A percentile compares a stretch with the other conserved stretches of the same genome.
Evolutionary conservation across 92 coral and sea anemone genomes (phyloP).

Genomic region (Porites rus): DNA sequence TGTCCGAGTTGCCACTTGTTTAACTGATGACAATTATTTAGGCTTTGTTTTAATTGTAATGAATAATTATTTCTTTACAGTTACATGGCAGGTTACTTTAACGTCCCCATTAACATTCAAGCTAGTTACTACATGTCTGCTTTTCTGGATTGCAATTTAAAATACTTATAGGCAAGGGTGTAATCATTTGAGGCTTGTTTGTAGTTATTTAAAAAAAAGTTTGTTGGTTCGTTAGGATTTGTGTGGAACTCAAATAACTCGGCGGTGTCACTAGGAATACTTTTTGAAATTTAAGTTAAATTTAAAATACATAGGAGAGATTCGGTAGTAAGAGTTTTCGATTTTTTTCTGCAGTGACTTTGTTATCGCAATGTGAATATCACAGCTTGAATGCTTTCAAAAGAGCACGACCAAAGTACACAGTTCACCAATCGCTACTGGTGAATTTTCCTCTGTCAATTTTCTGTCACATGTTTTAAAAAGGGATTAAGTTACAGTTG

Average conservation of each 20-base stretch:
- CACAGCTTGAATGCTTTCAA: slow-evolving; percentile 1
- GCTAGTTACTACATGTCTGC: not conserved
- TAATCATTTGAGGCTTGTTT: slow-evolving; percentile 5
- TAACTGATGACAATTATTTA: not conserved
- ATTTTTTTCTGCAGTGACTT: not conserved
- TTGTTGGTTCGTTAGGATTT: not conserved
- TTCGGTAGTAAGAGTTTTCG: not conserved
- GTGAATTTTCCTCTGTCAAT: not conserved
- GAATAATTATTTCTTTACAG: slow-evolving; percentile 6
- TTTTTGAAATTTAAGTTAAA: not conserved
- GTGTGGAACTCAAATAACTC: not conserved
- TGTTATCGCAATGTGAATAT: not conserved
- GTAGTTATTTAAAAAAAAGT: not conserved
- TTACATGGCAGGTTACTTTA: not conserved
- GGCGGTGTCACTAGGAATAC: not conserved
- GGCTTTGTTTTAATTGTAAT: slow-evolving; percentile 15
- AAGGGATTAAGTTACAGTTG: not conserved
- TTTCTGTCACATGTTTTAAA: not conserved
- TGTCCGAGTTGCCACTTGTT: not conserved
- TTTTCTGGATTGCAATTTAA: not conserved
- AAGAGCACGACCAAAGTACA: not conserved
- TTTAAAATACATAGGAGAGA: not conserved
- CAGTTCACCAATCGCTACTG: not conserved
- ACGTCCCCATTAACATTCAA: not conserved
- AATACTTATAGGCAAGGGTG: not conserved